Percentiles rank a stretch among this genome's conserved stretches.
Evolutionary conservation across 92 coral and sea anemone species (phyloP).

Genomic region (Epizoanthus illoricatus): DNA sequence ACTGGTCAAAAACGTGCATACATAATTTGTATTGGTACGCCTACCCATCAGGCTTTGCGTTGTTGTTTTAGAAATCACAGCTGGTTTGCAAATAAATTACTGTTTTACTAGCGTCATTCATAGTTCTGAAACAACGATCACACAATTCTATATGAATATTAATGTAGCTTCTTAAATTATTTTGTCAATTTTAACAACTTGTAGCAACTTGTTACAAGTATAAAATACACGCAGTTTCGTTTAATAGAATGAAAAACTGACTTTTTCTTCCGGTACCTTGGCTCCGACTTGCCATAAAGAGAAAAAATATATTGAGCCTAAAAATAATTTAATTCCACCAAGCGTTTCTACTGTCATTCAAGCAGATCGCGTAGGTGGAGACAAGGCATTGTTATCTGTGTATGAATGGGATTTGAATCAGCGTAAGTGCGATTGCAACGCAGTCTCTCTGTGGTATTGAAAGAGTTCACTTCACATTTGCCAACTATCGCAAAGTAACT

Average conservation of each 20-base stretch:
- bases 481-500: constrained; percentile 20
- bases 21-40: background rate
- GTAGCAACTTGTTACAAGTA: constrained; percentile 6
- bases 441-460: background rate
- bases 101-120: constrained; percentile 11
- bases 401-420: constrained; percentile 88
- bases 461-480: constrained; percentile 29
- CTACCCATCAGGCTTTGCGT: constrained; percentile 35
- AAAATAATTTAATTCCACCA: constrained; percentile 9
- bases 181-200: constrained; percentile 31
- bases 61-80: background rate
- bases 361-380: constrained; percentile 49
- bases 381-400: constrained; percentile 66
- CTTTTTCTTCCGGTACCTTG: background rate
- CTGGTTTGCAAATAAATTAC: constrained; percentile 6
- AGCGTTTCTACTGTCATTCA: constrained; percentile 25
- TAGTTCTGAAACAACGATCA: constrained; percentile 1
- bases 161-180: constrained; percentile 13
- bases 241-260: background rate
- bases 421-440: constrained; percentile 40
- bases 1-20: constrained; percentile 23
- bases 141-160: constrained; percentile 31
- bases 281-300: background rate
- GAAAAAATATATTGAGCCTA: background rate
- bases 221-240: background rate